phyloP scores from a whole-genome alignment of 1,140 invertebrate genomes.

The Pteromalus puparum region DNA sequence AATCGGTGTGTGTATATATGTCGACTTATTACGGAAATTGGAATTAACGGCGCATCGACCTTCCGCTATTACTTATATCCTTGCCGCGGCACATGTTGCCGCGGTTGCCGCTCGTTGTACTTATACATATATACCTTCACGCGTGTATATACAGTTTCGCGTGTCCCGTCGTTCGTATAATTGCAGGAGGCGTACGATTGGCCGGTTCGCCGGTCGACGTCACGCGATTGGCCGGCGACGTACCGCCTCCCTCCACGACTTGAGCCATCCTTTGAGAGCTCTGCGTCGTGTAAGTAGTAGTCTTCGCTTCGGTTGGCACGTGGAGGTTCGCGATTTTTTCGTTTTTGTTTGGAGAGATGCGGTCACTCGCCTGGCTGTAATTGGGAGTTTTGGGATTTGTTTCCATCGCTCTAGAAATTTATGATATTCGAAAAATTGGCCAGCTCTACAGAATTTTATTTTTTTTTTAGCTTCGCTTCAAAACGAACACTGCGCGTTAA shows the following conservation, averaged over 20 bases:
- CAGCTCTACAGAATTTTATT: too few species aligned
- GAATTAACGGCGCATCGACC: not conserved
- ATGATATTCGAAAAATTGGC: too few species aligned
- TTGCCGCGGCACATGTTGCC: too few species aligned
- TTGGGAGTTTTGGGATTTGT: not conserved
- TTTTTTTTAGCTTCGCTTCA: too few species aligned
- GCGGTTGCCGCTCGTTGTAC: too few species aligned
- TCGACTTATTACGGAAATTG: not conserved
- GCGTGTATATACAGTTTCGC: too few species aligned
- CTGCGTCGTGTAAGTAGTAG: not conserved
- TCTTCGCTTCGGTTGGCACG: not conserved
- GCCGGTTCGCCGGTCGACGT: not conserved
- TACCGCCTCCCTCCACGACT: not conserved
- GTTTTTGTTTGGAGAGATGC: not conserved
- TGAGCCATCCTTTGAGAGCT: not conserved
- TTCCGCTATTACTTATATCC: not conserved
- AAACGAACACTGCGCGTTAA: too few species aligned
- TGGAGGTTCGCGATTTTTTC: not conserved
- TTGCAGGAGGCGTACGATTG: not conserved
- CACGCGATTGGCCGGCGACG: not conserved
- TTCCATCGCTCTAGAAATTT: too few species aligned
- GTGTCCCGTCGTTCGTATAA: not conserved
- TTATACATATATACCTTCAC: too few species aligned
- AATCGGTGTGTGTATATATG: not conserved
- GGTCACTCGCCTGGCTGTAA: too few species aligned